Base-by-base conservation (phyloP, 2,113 vertebrate genomes). In the Odontesthes bonariensis region DNA sequence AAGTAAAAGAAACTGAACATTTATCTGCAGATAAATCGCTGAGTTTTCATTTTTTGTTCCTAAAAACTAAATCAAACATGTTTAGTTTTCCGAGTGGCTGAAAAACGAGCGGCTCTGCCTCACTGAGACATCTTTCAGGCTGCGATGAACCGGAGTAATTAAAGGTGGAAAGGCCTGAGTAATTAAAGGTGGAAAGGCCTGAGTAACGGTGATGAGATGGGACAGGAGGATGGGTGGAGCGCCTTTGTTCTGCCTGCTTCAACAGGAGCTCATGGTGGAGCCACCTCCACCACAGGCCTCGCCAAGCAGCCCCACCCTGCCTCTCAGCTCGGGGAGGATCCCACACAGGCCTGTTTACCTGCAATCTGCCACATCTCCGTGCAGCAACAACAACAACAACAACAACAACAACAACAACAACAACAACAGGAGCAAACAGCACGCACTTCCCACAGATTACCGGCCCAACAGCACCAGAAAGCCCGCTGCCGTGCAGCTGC, bases 251-350 rank as follows among this genome's bases (percentile, higher is more conserved):
- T 65, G 74, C 44, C 13, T 11, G 72, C n/a, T 77, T 47, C 27
- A 64, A 44, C 56, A 13, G 77, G 46, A 58, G 53, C 73, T 76
- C 5, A 6, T 35, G 16, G 40, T 61, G 38, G 23, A 55, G 69
- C 66, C 79, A 54, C 42, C 80, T 75, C 66, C 63, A 66, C 38
- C 82, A 66, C 73, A 4, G 69, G 82, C 86, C 73, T 60, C 33
- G 66, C 65, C 82, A 73, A 73, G 64, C 87, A 75, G 89, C 89
- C 89, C 88, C 89, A 84, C 91, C 91, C 86, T 69, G 77, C 68
- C 83, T 64, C 54, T 56, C 62, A 23, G 20, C 65, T 68, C 32
- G 20, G 35, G 33, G 51, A 67, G 35, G 71, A 42, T 55, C 49
- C n/a, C 2, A 6, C 47, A 23, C 53, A 31, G 81, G 81, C 81